Evolutionary conservation across 2,888 invertebrate genomes (phyloP).

Genomic region (Plebejus melissa): DNA sequence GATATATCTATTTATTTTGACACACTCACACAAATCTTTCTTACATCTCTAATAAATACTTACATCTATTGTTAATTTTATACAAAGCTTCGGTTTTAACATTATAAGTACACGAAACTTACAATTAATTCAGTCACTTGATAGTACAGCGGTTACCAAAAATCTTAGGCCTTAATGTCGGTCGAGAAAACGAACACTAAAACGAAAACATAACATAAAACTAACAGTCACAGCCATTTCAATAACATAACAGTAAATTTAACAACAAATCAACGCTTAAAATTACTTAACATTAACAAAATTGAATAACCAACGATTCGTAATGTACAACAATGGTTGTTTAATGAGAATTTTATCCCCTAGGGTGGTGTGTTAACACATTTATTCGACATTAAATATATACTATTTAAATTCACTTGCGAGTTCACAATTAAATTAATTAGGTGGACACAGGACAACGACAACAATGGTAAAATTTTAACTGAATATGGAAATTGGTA

Average conservation of each 20-base stretch:
- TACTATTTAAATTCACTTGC: constrained; percentile 36
- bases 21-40: constrained; percentile 59
- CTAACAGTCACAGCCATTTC: constrained; percentile 76
- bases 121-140: constrained; percentile 38
- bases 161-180: constrained; percentile 67
- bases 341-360: constrained; percentile 64
- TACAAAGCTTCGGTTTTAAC: constrained; percentile 80
- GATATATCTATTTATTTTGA: constrained; percentile 56
- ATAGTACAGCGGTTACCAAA: constrained; percentile 34
- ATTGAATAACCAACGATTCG: constrained; percentile 41
- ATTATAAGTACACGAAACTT: constrained; percentile 45
- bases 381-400: constrained; percentile 37
- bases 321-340: constrained; percentile 45
- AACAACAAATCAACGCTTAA: constrained; percentile 73
- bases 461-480: constrained; percentile 25
- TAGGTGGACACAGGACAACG: constrained; percentile 27
- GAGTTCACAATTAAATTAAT: constrained; percentile 32
- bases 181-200: constrained; percentile 58
- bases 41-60: constrained; percentile 65
- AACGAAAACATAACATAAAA: constrained; percentile 79
- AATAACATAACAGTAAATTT: constrained; percentile 55
- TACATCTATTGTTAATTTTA: constrained; percentile 76
- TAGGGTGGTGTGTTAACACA: constrained; percentile 37
- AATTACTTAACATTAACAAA: constrained; percentile 62
- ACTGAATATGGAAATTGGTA: constrained; percentile 1